Conservation (phyloP, 2,113 vertebrate genomes). For the Nibea coibor region DNA sequence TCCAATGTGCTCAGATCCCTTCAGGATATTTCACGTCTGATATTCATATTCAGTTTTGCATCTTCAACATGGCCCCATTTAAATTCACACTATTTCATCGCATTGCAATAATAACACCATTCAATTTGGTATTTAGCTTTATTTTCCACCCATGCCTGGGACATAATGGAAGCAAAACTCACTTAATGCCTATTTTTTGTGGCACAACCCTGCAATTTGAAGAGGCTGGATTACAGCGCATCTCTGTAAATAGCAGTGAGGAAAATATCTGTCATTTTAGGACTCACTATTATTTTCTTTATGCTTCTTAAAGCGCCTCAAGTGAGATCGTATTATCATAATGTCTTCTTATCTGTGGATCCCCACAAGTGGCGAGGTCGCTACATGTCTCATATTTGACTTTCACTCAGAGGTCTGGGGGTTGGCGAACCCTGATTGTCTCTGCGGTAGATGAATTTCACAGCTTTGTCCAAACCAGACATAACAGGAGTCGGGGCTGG, state of each 20-base stretch:
- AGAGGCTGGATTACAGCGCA: slow-evolving; percentile 40
- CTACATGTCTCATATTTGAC: slow-evolving; percentile 6
- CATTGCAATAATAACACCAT: slow-evolving; percentile 47
- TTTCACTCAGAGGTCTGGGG: slow-evolving; percentile 10
- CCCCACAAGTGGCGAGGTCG: background rate
- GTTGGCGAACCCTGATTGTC: background rate
- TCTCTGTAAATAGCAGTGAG: slow-evolving; percentile 59
- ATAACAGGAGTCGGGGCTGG: background rate
- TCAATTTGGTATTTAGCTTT: slow-evolving; percentile 52
- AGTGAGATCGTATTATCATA: slow-evolving; percentile 40
- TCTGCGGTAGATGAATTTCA: slow-evolving; percentile 49
- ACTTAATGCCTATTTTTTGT: slow-evolving; percentile 62
- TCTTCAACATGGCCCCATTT: slow-evolving; percentile 22
- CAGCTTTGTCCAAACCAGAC: slow-evolving; percentile 51
- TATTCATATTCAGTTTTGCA: slow-evolving; percentile 24
- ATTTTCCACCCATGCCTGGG: slow-evolving; percentile 36
- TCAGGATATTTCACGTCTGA: background rate
- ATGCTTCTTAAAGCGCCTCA: slow-evolving; percentile 38
- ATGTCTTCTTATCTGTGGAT: slow-evolving; percentile 1
- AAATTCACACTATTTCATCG: slow-evolving; percentile 52
- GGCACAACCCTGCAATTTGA: slow-evolving; percentile 64
- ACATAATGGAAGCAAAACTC: slow-evolving; percentile 59
- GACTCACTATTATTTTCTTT: slow-evolving; percentile 52
- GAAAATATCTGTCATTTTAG: slow-evolving; percentile 43
- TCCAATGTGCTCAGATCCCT: background rate